Base-by-base conservation (phyloP, 2,888 invertebrate genomes). In the Meloe dianella region DNA sequence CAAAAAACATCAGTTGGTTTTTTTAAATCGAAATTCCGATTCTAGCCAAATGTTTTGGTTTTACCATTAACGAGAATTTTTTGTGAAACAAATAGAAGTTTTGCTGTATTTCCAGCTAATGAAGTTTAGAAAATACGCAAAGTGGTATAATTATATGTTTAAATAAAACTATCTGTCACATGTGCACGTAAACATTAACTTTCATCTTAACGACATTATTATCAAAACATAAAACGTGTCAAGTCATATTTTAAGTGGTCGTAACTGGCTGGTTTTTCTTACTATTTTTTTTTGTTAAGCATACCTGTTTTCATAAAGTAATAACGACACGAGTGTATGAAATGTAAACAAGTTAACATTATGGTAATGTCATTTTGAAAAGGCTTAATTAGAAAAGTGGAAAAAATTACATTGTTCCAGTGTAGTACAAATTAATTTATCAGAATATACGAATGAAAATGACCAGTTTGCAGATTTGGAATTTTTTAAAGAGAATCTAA, bases 281-380 rank as follows among this genome's bases (percentile, higher is more conserved):
- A n/a, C 2, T 1, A 20, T 47, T 41, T 41, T 41, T 69, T 66
- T 67, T 69, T 62, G 65, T 63, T 57, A 63, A 63, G 54, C 56
- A 54, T 64, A 67, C 69, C 66, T 68, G 64, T 68, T 64, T 67
- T 69, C 66, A 67, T 71, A 69, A 67, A 69, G 64, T 61, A 66
- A 68, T 65, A 67, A 59, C 54, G 32, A 9, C 35, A 35, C 41
- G 60, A 60, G 30, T 60, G 29, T 32, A 60, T 14, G 17, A 60
- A 35, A 38, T 35, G 17, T 24, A 20, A 60, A 59, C 20, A 60
- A 24, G 57, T 65, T 58, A 57, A 22, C 29, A 24, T 22, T 61
- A 65, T 61, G 47, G 54, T 65, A 65, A 65, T 41, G 64, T 51
- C 60, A 56, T 59, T 54, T 27, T 1, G 17, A 20, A 35, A 20